Evolutionary conservation across 2,797 vertebrate genomes (phyloP).

Genomic region (Schizothorax lantsangensis): DNA sequence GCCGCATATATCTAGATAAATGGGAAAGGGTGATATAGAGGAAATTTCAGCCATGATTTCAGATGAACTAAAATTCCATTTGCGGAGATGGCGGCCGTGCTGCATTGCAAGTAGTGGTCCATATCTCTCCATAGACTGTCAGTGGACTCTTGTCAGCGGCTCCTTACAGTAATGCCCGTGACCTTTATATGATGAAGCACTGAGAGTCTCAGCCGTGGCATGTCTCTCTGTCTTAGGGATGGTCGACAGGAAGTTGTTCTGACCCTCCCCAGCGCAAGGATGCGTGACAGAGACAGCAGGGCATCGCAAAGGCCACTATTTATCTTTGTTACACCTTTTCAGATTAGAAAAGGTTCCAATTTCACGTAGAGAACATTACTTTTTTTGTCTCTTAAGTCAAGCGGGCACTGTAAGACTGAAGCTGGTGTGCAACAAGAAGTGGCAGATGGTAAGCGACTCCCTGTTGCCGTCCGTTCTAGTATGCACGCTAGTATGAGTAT

Average conservation of each 20-base stretch:
- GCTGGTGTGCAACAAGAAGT: background rate
- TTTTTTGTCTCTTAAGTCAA: slow-evolving; percentile 4
- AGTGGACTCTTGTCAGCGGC: slow-evolving; percentile 65
- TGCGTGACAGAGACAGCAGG: slow-evolving; percentile 69
- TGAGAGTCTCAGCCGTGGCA: slow-evolving; percentile 69
- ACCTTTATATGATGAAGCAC: slow-evolving; percentile 79
- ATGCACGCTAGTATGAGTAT: too few species aligned
- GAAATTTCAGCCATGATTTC: slow-evolving; percentile 55
- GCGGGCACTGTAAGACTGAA: background rate
- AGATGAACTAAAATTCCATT: slow-evolving; percentile 59
- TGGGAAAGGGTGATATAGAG: slow-evolving; percentile 38
- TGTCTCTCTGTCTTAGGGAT: slow-evolving; percentile 75
- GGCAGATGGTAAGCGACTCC: background rate
- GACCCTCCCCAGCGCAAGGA: slow-evolving; percentile 66
- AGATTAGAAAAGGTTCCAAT: slow-evolving; percentile 54
- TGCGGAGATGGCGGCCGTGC: slow-evolving; percentile 36
- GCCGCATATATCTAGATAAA: slow-evolving; percentile 24
- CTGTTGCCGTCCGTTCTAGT: slow-evolving; percentile 4
- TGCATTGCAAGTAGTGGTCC: slow-evolving; percentile 59
- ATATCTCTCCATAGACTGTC: slow-evolving; percentile 54
- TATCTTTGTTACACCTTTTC: slow-evolving; percentile 73
- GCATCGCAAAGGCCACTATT: slow-evolving; percentile 74
- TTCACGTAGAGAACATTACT: slow-evolving; percentile 18
- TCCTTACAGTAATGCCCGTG: slow-evolving; percentile 68
- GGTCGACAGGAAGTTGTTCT: slow-evolving; percentile 68